Evolutionary conservation across 2,888 invertebrate species (phyloP), one percentile per base, ranked within the genome.

Genomic region (Nymphalis urticae): DNA sequence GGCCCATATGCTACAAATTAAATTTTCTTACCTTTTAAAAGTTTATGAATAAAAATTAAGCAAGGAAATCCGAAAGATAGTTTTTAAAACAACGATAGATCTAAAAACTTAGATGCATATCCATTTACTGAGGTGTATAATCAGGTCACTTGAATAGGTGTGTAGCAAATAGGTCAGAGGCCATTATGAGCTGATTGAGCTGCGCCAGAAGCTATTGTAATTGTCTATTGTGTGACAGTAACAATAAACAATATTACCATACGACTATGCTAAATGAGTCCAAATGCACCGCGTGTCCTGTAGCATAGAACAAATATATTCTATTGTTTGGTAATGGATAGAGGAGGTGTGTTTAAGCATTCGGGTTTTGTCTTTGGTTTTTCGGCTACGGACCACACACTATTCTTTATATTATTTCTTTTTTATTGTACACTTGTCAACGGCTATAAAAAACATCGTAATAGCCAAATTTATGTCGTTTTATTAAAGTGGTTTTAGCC

Each of bases 71-170:
- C 51, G 21, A 21, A 51, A 51, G 2, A 19, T 7, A 19, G 2
- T 19, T 54, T 16, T 6, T 24, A 10, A 10, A 53, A 56, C 9
- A 58, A 58, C n/a, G 10, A 19, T 42, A 36, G 42, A 42, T 60
- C 63, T 64, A 63, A 53, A 63, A 59, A 62, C 42, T 27, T 66
- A 54, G 32, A 54, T 61, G 58, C 19, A 32, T 56, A 36, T 9
- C 19, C 42, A 19, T 19, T n/a, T 54, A 51, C 54, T 59, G 64
- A 51, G 47, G 48, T 77, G 80, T 75, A 80, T 83, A 88, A 88
- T 85, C 85, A 81, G 89, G 83, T 79, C 88, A 84, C 80, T 78
- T 80, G 80, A 73, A 75, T 76, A 87, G 89, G 89, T 84, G 90
- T 81, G 88, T 75, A 74, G 73, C 76, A 84, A 84, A 84, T 86